Conservation (phyloP, 92 coral and sea anemone species). For the Palythoa heliodiscus region DNA sequence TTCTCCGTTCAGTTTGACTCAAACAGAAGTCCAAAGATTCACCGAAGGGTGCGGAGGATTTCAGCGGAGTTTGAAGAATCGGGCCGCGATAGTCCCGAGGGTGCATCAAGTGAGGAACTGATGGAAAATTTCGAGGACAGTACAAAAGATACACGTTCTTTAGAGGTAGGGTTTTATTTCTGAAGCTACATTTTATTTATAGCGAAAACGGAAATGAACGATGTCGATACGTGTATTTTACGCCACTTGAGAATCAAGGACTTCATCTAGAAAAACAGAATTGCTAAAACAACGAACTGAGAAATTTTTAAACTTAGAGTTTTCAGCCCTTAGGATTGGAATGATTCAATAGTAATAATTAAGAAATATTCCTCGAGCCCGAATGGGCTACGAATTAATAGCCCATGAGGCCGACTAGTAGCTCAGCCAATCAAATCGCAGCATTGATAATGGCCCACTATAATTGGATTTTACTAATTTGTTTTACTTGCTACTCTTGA, state of each 20-base stretch:
- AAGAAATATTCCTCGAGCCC: no score
- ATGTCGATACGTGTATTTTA: constrained; percentile 27
- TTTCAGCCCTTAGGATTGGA: no score
- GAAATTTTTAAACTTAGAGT: no score
- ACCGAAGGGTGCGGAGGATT: background rate
- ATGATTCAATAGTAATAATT: background rate
- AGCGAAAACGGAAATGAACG: constrained; percentile 56
- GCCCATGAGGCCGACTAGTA: no score
- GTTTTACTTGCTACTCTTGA: no score
- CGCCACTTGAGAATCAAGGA: background rate
- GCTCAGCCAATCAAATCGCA: no score
- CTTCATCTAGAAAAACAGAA: no score
- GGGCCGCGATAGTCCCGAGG: background rate
- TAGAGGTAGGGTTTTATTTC: constrained; percentile 2
- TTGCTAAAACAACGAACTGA: no score
- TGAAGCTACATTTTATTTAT: background rate
- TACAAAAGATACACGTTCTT: background rate
- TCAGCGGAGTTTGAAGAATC: background rate
- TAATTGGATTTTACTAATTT: no score
- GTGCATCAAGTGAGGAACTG: background rate
- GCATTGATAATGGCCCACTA: no score
- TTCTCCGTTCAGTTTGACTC: background rate
- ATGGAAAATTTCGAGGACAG: background rate
- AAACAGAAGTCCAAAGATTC: constrained; percentile 26
- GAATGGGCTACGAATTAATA: no score